phyloP scores from a whole-genome alignment of 2,113 vertebrate species.

The Corythornis madagascariensis region DNA sequence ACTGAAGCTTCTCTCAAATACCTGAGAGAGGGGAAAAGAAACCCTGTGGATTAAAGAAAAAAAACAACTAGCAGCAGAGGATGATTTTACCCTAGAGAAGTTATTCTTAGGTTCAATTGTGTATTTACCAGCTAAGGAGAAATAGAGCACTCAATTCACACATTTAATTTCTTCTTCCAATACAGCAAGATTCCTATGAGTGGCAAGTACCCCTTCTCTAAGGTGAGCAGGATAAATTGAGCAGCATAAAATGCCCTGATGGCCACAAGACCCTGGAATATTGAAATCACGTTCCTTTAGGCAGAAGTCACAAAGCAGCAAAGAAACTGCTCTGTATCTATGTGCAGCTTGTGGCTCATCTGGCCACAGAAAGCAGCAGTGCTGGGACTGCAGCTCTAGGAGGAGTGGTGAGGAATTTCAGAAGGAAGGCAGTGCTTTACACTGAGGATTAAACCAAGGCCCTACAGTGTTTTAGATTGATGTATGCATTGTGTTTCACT shows the following conservation, averaged over 20 bases:
- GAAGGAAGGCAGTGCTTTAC: background rate
- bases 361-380: background rate
- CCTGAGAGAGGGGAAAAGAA: background rate
- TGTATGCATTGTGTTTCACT: background rate
- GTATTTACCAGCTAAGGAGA: background rate
- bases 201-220: background rate
- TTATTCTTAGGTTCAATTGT: background rate
- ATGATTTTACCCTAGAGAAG: background rate
- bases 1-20: slow-evolving; percentile 10
- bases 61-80: background rate
- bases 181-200: background rate
- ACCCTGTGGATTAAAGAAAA: background rate
- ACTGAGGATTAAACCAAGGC: background rate
- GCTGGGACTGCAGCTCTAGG: background rate
- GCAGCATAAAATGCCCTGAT: background rate
- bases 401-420: background rate
- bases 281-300: background rate
- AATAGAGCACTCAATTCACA: background rate
- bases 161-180: background rate
- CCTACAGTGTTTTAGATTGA: background rate
- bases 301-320: background rate
- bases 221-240: background rate
- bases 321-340: background rate
- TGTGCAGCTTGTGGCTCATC: background rate
- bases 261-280: background rate